Evolutionary conservation across 2,888 invertebrate genomes (phyloP), one percentile per base, ranked within the genome.

Genomic region (Odontocolon sp.): DNA sequence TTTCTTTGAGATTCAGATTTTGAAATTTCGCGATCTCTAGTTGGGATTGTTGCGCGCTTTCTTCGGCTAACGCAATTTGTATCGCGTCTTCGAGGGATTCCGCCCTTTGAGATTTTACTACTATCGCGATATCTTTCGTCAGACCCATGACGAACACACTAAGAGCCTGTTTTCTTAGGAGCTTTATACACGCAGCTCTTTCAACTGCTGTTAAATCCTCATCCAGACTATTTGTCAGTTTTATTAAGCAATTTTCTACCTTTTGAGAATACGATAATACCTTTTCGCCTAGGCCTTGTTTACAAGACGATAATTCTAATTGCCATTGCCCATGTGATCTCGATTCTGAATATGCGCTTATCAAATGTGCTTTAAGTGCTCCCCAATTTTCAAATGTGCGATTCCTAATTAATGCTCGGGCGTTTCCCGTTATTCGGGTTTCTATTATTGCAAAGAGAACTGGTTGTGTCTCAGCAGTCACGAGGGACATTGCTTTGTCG

Each of bases 211-310:
- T 28, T 26, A 82, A 50, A 16, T 50, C 45, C 21, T 72, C 64
- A 67, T 83, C 74, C 64, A 85, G 54, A 14, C 79, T 80, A 45
- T 84, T 84, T 33, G 85, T 76, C 72, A 86, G 64, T 81, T 86
- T 84, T 16, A 85, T 78, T 40, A 81, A 80, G 47, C 84, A 83
- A 76, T 82, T 83, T 80, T 87, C 85, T 6, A 85, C 72, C 61
- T 80, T 82, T 14, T 81, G 82, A 4, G 85, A 69, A 68, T 81
- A 86, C 9, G 78, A 74, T 14, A 84, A 50, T 4, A 85, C 82
- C 21, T 63, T 78, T 83, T 85, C 83, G 4, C 73, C 76, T 5
- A 33, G 50, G 16, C 61, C 72, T 82, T 85, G 83, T 72, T 76
- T 81, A 61, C 81, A 84, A 16, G 83, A 83, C 69, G 82, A 82